These are phyloP conservation scores for Poecilia gillii DNA, from an alignment of 2,797 vertebrate species.

Conservation along the genomic window DNA sequence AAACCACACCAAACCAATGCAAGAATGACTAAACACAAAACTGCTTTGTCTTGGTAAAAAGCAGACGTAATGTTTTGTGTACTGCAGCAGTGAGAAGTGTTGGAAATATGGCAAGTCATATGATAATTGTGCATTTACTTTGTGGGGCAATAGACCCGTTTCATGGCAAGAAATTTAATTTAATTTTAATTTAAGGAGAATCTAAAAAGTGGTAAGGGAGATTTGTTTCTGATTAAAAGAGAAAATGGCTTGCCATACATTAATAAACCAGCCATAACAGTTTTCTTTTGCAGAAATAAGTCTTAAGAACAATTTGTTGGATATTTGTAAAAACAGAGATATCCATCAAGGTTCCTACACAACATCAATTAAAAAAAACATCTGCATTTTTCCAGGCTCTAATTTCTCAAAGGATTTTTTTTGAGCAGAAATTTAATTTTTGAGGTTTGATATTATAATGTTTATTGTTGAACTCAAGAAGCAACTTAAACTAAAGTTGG, in stretches of 20 bases:
- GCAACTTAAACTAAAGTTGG: not conserved
- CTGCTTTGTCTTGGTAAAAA: not conserved
- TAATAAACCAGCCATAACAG: no score
- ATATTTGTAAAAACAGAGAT: not conserved
- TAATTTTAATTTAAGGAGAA: not conserved
- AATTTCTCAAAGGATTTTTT: not conserved
- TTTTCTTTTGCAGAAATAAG: not conserved
- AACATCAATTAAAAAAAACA: not conserved
- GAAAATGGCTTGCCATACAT: not conserved
- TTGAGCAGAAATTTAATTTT: not conserved
- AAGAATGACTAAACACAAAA: not conserved
- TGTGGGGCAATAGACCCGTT: not conserved
- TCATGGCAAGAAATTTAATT: not conserved
- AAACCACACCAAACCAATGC: not conserved
- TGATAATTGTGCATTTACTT: not conserved
- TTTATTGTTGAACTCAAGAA: not conserved
- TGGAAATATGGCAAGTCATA: not conserved
- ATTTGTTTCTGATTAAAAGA: not conserved
- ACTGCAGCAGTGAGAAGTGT: not conserved
- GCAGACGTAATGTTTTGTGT: not conserved
- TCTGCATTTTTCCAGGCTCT: not conserved
- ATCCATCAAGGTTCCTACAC: not conserved
- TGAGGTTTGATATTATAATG: not conserved
- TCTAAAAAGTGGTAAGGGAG: not conserved
- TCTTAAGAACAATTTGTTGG: not conserved